These are phyloP conservation scores for Choloepus didactylus DNA, from an alignment of 2,797 vertebrate genomes.

Conservation along the genomic window DNA sequence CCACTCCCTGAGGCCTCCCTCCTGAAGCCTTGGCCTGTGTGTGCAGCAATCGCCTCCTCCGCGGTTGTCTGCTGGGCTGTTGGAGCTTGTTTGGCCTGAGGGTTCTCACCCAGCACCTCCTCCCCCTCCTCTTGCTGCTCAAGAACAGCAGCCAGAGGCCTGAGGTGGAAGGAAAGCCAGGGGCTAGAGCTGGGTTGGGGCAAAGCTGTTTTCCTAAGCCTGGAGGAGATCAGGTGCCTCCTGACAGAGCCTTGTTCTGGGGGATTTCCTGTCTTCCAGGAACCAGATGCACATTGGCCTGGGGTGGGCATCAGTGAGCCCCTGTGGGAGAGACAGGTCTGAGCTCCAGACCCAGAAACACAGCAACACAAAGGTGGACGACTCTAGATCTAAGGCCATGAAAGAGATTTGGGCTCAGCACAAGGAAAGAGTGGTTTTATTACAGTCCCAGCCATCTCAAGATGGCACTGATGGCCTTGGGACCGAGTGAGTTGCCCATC, in stretches of 20 bases:
- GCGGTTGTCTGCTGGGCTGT: background rate
- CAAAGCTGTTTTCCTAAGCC: background rate
- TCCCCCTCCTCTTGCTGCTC: slow-evolving; percentile 51
- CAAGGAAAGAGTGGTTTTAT: background rate
- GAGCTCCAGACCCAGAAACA: background rate
- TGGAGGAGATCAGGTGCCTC: background rate
- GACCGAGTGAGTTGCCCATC: background rate
- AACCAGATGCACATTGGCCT: background rate
- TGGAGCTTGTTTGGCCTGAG: slow-evolving; percentile 71
- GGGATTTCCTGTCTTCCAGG: background rate
- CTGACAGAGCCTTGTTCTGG: background rate
- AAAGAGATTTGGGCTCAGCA: background rate
- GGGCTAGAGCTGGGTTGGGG: background rate
- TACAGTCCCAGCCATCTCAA: background rate
- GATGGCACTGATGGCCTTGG: background rate
- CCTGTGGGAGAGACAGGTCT: background rate
- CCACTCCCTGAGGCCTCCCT: slow-evolving; percentile 34
- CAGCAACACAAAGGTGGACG: background rate
- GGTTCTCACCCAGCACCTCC: slow-evolving; percentile 46
- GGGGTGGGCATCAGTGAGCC: background rate
- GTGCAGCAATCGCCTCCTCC: slow-evolving; percentile 5
- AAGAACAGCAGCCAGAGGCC: slow-evolving; percentile 53
- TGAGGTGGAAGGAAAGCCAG: slow-evolving; percentile 5
- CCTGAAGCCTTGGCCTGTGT: background rate
- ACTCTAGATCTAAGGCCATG: background rate